Percentiles rank a stretch among this genome's conserved stretches.
Conservation (phyloP, 2,888 invertebrate genomes). For the Drosophila falleni region DNA sequence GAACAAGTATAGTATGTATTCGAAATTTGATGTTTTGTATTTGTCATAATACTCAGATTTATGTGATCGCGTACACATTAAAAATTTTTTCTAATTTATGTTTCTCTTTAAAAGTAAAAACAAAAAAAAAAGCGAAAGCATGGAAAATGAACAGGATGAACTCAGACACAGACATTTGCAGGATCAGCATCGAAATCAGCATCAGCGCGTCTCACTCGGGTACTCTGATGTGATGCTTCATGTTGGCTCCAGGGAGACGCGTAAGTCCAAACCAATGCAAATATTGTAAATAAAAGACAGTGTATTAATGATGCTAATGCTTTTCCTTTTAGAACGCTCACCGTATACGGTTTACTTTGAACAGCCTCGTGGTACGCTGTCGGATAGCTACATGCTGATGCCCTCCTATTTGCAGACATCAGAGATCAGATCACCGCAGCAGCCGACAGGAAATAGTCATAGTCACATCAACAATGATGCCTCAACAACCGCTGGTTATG, state of each 20-base stretch:
- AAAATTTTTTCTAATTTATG: slow-evolving; percentile 55
- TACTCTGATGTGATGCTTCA: slow-evolving; percentile 49
- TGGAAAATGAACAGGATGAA: slow-evolving; percentile 84
- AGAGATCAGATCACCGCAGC: slow-evolving; percentile 33
- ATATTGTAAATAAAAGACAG: background rate
- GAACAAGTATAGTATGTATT: slow-evolving; percentile 4
- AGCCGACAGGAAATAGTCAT: slow-evolving; percentile 8
- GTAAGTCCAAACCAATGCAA: slow-evolving; percentile 42
- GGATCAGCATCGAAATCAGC: slow-evolving; percentile 47
- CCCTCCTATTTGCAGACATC: slow-evolving; percentile 36
- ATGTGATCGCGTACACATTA: slow-evolving; percentile 59
- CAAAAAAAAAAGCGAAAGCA: slow-evolving; percentile 58
- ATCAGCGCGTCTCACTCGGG: slow-evolving; percentile 47
- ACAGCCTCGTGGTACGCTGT: slow-evolving; percentile 40
- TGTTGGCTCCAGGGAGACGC: slow-evolving; percentile 46
- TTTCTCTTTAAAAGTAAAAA: slow-evolving; percentile 59
- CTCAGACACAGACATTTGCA: slow-evolving; percentile 75
- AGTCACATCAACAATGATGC: slow-evolving; percentile 14
- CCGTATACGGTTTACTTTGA: slow-evolving; percentile 54
- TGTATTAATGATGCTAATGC: background rate
- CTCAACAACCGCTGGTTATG: slow-evolving; percentile 21
- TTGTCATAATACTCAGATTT: slow-evolving; percentile 50
- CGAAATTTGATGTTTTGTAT: slow-evolving; percentile 17
- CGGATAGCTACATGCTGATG: slow-evolving; percentile 62
- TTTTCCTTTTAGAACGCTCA: slow-evolving; percentile 35